Conservation (phyloP, 2,888 invertebrate species). For the Scaptomyza caliginosa region DNA sequence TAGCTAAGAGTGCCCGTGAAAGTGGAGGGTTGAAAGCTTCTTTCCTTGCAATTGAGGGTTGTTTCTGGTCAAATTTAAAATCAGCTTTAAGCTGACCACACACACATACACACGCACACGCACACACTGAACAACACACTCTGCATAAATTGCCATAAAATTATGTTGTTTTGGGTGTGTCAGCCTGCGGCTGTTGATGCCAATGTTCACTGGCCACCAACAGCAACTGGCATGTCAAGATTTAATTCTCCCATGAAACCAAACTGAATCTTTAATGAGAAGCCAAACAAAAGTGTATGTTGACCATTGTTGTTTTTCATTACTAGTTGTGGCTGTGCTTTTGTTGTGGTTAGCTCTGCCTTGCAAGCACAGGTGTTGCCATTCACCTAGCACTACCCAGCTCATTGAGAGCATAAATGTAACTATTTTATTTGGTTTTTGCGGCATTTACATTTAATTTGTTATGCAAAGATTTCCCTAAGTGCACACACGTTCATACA, state of each 20-base stretch:
- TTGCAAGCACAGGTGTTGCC: conserved; percentile 43
- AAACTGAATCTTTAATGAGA: conserved; percentile 80
- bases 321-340: conserved; percentile 56
- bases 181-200: conserved; percentile 25
- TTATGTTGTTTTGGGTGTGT: conserved; percentile 64
- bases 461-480: conserved; percentile 69
- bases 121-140: neutral
- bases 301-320: conserved; percentile 30
- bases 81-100: conserved; percentile 37
- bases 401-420: conserved; percentile 26
- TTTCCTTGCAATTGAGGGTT: neutral
- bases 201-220: conserved; percentile 37
- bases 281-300: conserved; percentile 47
- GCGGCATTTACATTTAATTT: conserved; percentile 74
- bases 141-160: conserved; percentile 70
- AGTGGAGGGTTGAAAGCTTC: neutral
- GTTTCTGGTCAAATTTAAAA: conserved; percentile 43
- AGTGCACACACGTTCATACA: conserved; percentile 23
- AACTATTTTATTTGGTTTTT: conserved; percentile 68
- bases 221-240: conserved; percentile 60
- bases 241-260: conserved; percentile 79
- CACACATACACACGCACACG: neutral
- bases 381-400: neutral
- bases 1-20: neutral
- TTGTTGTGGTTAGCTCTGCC: conserved; percentile 26